These are phyloP conservation scores for Paradoxurus hermaphroditus DNA, from an alignment of 2,113 vertebrate species.

Conservation along the genomic window DNA sequence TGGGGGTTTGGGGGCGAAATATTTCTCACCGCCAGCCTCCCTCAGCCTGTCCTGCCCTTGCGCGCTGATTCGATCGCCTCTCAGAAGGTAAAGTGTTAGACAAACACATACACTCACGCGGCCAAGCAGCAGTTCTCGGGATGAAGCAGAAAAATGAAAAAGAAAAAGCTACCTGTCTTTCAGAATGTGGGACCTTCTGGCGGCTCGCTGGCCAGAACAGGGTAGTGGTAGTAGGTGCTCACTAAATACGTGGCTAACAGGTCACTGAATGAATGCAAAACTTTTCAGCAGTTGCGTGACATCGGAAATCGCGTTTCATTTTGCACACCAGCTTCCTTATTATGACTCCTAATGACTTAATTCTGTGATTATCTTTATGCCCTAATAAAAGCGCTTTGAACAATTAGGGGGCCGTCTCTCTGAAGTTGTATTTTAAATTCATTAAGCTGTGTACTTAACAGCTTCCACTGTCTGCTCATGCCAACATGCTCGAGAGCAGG, in stretches of 20 bases:
- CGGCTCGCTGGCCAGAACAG: background rate
- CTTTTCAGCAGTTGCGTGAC: background rate
- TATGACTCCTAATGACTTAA: constrained; percentile 60
- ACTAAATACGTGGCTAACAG: constrained; percentile 32
- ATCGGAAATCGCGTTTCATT: background rate
- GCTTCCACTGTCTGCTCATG: constrained; percentile 36
- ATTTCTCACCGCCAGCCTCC: background rate
- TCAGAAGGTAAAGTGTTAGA: constrained; percentile 1
- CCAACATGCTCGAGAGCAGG: background rate
- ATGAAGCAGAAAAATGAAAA: background rate
- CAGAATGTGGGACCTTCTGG: background rate
- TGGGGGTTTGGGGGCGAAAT: too few species aligned
- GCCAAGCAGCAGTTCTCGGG: background rate
- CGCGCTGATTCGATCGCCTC: constrained; percentile 36
- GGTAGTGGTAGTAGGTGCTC: background rate
- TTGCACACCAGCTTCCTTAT: constrained; percentile 27
- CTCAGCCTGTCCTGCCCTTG: background rate
- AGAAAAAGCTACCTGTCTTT: background rate
- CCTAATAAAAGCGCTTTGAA: constrained; percentile 62
- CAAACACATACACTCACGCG: background rate
- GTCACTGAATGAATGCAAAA: background rate
- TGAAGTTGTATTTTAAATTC: constrained; percentile 67
- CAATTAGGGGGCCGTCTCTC: constrained; percentile 56
- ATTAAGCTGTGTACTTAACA: constrained; percentile 66
- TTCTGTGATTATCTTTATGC: constrained; percentile 66